phyloP scores from a whole-genome alignment of 2,888 invertebrate species.

The Gerris lacustris region DNA sequence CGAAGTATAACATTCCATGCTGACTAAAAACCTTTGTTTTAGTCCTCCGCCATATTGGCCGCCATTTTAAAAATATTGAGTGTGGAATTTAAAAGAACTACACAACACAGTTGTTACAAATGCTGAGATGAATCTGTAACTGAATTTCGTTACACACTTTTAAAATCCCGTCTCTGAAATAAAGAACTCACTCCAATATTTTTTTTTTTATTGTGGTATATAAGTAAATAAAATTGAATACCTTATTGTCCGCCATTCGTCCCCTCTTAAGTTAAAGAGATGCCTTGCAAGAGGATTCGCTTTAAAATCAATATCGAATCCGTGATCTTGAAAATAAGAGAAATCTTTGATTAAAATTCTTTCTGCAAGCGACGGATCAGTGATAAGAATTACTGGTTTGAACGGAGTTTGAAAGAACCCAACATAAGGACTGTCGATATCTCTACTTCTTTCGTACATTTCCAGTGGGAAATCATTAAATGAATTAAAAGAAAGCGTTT shows the following conservation, averaged over 20 bases:
- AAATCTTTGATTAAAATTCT: constrained; percentile 40
- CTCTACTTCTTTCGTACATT: not conserved
- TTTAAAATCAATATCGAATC: constrained; percentile 31
- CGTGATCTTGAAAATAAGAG: constrained; percentile 39
- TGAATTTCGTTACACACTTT: too few species aligned
- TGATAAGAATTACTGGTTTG: constrained; percentile 38
- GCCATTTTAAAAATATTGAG: too few species aligned
- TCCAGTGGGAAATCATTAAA: not conserved
- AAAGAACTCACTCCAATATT: constrained; percentile 38
- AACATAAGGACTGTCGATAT: not conserved
- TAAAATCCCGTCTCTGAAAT: too few species aligned
- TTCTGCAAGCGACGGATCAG: constrained; percentile 40
- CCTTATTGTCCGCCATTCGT: constrained; percentile 43
- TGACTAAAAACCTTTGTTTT: too few species aligned
- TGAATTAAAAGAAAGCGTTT: not conserved
- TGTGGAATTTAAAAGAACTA: too few species aligned
- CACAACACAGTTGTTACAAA: too few species aligned
- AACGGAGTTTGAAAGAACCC: constrained; percentile 26
- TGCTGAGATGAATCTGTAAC: too few species aligned
- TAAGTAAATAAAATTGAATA: constrained; percentile 36
- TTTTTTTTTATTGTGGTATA: constrained; percentile 39
- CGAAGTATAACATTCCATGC: too few species aligned
- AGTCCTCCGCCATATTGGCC: too few species aligned
- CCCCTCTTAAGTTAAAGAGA: constrained; percentile 38
- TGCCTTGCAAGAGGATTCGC: constrained; percentile 35